These are phyloP conservation scores for Drosophila macrothrix DNA, from an alignment of 2,888 invertebrate genomes.

Conservation along the genomic window DNA sequence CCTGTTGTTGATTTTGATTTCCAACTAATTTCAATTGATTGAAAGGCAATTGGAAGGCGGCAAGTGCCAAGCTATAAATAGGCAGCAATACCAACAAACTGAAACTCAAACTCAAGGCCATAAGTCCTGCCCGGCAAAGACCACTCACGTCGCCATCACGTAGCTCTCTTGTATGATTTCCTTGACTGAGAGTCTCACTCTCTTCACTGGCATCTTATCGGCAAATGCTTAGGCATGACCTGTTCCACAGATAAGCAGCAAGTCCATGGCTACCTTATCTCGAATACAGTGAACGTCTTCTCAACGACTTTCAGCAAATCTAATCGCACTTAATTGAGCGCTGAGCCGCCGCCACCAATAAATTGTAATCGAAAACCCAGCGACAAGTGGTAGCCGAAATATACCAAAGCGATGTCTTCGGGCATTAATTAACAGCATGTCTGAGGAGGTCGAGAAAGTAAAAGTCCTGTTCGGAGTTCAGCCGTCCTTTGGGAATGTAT, in stretches of 20 bases:
- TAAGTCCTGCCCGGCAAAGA: slow-evolving; percentile 39
- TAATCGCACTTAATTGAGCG: slow-evolving; percentile 67
- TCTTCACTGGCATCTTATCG: slow-evolving; percentile 53
- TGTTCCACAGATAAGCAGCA: slow-evolving; percentile 48
- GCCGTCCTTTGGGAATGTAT: slow-evolving; percentile 35
- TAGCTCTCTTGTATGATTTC: neutral
- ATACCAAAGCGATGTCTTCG: slow-evolving; percentile 17
- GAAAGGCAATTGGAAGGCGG: slow-evolving; percentile 59
- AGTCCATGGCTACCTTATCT: slow-evolving; percentile 54
- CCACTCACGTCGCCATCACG: slow-evolving; percentile 48
- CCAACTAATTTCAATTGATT: slow-evolving; percentile 72
- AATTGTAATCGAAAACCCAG: slow-evolving; percentile 52
- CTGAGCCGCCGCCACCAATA: slow-evolving; percentile 35
- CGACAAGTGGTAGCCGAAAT: slow-evolving; percentile 15
- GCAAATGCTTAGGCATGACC: slow-evolving; percentile 36
- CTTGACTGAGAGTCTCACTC: slow-evolving; percentile 22
- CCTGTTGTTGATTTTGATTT: slow-evolving; percentile 42
- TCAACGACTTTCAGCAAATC: slow-evolving; percentile 44
- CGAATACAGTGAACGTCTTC: neutral
- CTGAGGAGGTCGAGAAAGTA: slow-evolving; percentile 34
- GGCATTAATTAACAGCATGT: slow-evolving; percentile 50
- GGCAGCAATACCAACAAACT: slow-evolving; percentile 4
- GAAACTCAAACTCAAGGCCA: slow-evolving; percentile 25
- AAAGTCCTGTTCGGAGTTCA: slow-evolving; percentile 41
- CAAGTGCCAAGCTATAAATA: slow-evolving; percentile 64